Percentiles rank a stretch among this genome's conserved stretches.
phyloP scores from a whole-genome alignment of 64 coral and sea anemone genomes.

The Acropora yongei region DNA sequence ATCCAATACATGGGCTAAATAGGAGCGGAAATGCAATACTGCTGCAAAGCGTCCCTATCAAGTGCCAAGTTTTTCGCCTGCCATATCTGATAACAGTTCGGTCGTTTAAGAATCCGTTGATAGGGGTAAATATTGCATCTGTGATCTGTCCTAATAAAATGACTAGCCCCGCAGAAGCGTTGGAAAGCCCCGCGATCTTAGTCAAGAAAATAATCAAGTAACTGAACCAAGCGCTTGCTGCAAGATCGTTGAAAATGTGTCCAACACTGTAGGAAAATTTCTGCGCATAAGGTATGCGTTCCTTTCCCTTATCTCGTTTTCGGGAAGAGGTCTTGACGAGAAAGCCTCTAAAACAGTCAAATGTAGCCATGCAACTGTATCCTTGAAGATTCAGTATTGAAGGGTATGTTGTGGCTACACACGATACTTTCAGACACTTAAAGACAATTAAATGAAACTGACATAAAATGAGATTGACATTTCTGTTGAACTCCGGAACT shows the following conservation, averaged over 20 bases:
- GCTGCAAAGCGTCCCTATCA: constrained; percentile 71
- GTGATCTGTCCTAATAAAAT: constrained; percentile 79
- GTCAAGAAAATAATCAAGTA: constrained; percentile 85
- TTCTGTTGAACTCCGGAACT: too few relatives aligned
- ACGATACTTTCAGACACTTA: too few relatives aligned
- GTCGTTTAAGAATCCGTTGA: constrained; percentile 77
- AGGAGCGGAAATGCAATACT: constrained; percentile 73
- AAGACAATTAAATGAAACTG: too few relatives aligned
- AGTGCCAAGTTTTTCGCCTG: constrained; percentile 81
- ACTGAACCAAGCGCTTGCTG: constrained; percentile 85
- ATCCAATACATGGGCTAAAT: constrained; percentile 71
- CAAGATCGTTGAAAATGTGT: constrained; percentile 81
- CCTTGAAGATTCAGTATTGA: neutral
- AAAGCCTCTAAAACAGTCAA: constrained; percentile 5
- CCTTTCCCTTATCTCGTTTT: neutral
- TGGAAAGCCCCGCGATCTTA: constrained; percentile 75
- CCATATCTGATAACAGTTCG: constrained; percentile 81
- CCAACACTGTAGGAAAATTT: constrained; percentile 82
- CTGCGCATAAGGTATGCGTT: constrained; percentile 50
- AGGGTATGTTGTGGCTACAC: neutral
- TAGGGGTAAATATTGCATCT: constrained; percentile 77
- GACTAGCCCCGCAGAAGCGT: constrained; percentile 68
- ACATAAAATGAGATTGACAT: too few relatives aligned
- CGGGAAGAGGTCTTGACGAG: neutral
- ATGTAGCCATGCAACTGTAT: neutral